Evolutionary conservation across 1,140 invertebrate genomes (phyloP), one percentile per base, ranked within the genome.

Genomic region (Drosophila repletoides): DNA sequence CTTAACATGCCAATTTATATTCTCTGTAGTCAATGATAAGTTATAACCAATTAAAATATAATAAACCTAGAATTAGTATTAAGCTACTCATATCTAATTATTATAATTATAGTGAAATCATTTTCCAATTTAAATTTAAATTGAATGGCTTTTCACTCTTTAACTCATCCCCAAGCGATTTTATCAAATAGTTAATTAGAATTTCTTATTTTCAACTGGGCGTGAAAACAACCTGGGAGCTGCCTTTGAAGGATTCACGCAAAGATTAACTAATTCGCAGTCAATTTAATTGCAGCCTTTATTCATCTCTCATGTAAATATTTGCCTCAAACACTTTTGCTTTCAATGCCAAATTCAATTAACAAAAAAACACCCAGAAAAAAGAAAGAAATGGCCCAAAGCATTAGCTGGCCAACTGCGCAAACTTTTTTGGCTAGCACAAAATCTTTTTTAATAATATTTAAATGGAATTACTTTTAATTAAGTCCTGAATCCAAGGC

Each of bases 381-480:
- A 29, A 6, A 49, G 15, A 22, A 17, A 5, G n/a, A 72, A 81
- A 81, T 59, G 34, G 51, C 77, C 70, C 26, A 38, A 70, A 77
- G 72, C 74, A 51, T 51, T 66, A 48, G 72, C 43, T 58, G 72
- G n/a, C n/a, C 45, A 33, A 24, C 21, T 21, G 3, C 5, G 36
- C 2, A 14, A 28, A 9, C 21, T 58, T 41, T 36, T 40, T 65
- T 36, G 36, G 41, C 41, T 41, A 29, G 43, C 15, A 72, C 26
- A 61, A 59, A 70, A 71, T 69, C 73, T 65, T 56, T 72, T 74
- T 70, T 68, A 70, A 77, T 77, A 84, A 67, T 83, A 79, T 86
- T 75, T 79, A 86, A 84, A 79, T 86, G 70, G 65, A 75, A 86
- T 84, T 84, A 79, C 80, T 79, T 84, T 84, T 84, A 83, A 84